Evolutionary conservation across 2,797 vertebrate species (phyloP).

Genomic region (Anguilla anguilla): DNA sequence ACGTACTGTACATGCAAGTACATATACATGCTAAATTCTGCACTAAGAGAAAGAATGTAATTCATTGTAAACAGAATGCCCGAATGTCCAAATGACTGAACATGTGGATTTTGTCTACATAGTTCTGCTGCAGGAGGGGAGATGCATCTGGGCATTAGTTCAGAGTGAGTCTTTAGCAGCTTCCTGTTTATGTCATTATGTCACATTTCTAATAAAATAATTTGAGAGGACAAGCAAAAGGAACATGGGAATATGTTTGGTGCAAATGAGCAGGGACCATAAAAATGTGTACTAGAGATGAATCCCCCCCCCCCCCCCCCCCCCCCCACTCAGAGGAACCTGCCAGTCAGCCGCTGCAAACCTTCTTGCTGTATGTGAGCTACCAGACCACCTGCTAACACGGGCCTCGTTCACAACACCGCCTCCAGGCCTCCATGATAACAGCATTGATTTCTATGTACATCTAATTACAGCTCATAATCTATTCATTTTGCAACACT

Average conservation of each 20-base stretch:
- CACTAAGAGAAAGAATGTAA: no score
- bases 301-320: constrained; percentile 38
- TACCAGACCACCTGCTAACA: constrained; percentile 84
- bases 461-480: constrained; percentile 99
- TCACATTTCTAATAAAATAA: neutral
- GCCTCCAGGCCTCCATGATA: constrained; percentile 93
- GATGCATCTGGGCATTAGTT: neutral
- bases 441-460: constrained; percentile 99
- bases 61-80: no score
- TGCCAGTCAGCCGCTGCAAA: constrained; percentile 82
- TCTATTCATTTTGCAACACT: constrained; percentile 98
- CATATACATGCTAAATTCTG: no score
- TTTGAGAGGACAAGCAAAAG: constrained; percentile 7
- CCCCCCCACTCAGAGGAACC: constrained; percentile 69
- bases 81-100: neutral
- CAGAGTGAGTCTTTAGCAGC: neutral
- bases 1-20: no score
- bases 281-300: neutral
- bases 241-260: neutral
- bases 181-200: neutral
- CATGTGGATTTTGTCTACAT: neutral
- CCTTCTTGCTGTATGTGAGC: constrained; percentile 85
- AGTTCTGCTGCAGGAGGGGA: neutral
- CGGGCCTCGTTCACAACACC: constrained; percentile 83
- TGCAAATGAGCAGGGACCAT: neutral